Conservation (phyloP, 2,888 invertebrate species). For the Melieria crassipennis region DNA sequence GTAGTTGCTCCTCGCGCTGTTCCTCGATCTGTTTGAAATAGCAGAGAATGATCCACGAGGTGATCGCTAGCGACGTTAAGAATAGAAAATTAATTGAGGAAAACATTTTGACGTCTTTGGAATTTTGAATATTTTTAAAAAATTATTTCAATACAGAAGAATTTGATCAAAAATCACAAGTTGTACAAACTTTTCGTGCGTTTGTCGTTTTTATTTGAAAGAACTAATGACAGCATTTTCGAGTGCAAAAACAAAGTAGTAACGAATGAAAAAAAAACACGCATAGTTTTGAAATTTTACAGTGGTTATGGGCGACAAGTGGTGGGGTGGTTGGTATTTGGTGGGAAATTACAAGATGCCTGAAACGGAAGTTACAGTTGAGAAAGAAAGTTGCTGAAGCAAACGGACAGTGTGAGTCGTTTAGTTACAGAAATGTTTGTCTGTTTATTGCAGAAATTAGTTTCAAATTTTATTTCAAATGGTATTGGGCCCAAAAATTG, state of each 20-base stretch:
- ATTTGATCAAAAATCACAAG: conserved; percentile 18
- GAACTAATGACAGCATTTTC: neutral
- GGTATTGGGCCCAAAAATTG: too few relatives aligned
- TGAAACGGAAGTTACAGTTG: too few relatives aligned
- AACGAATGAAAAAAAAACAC: too few relatives aligned
- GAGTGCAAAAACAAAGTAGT: conserved; percentile 3
- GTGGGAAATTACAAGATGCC: neutral
- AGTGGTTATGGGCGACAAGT: conserved; percentile 4
- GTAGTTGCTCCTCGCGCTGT: conserved; percentile 25
- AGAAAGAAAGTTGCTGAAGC: too few relatives aligned
- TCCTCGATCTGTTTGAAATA: conserved; percentile 44
- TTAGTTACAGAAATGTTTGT: too few relatives aligned
- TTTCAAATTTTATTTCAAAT: too few relatives aligned
- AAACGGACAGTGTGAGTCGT: too few relatives aligned
- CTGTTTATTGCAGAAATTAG: too few relatives aligned
- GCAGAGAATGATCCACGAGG: conserved; percentile 45
- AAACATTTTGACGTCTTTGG: conserved; percentile 41
- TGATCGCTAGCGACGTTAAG: conserved; percentile 43
- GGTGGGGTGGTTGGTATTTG: neutral
- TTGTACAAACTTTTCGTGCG: conserved; percentile 24
- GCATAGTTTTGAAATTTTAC: too few relatives aligned
- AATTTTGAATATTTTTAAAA: conserved; percentile 20
- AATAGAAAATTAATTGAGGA: conserved; percentile 45
- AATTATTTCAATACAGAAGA: conserved; percentile 12
- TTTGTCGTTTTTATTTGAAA: conserved; percentile 12